Evolutionary conservation across 2,888 invertebrate genomes (phyloP).

Genomic region (Himalopsyche kuldschensis): DNA sequence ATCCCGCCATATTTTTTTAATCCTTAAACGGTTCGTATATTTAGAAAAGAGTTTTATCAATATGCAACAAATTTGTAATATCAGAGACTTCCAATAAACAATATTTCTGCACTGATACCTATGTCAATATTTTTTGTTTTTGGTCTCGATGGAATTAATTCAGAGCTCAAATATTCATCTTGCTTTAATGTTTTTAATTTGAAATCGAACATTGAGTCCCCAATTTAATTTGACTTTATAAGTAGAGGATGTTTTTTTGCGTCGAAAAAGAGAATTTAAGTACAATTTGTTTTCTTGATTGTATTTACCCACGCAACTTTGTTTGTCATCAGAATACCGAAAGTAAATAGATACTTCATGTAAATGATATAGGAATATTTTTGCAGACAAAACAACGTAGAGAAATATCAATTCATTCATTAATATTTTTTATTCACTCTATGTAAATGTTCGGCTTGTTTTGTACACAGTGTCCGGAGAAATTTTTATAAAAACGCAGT

Average conservation of each 20-base stretch:
- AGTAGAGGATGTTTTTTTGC: not conserved
- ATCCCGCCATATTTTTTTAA: no score
- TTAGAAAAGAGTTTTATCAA: no score
- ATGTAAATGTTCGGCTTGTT: not conserved
- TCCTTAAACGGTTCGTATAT: no score
- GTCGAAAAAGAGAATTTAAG: not conserved
- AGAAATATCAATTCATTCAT: not conserved
- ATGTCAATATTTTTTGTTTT: no score
- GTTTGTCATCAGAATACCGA: not conserved
- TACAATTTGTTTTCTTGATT: not conserved
- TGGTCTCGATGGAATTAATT: no score
- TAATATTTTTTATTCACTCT: not conserved
- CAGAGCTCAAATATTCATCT: not conserved
- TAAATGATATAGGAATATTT: not conserved
- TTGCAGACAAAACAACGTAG: not conserved
- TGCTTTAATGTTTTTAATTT: not conserved
- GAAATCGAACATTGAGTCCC: not conserved
- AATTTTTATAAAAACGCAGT: no score
- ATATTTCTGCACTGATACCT: no score
- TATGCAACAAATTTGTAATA: no score
- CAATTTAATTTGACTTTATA: not conserved
- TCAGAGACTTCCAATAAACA: no score
- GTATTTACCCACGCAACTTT: not conserved
- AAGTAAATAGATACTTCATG: not conserved
- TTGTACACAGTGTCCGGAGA: not conserved